Conservation (phyloP, 2,888 invertebrate species). For the Brenthis hecate region DNA sequence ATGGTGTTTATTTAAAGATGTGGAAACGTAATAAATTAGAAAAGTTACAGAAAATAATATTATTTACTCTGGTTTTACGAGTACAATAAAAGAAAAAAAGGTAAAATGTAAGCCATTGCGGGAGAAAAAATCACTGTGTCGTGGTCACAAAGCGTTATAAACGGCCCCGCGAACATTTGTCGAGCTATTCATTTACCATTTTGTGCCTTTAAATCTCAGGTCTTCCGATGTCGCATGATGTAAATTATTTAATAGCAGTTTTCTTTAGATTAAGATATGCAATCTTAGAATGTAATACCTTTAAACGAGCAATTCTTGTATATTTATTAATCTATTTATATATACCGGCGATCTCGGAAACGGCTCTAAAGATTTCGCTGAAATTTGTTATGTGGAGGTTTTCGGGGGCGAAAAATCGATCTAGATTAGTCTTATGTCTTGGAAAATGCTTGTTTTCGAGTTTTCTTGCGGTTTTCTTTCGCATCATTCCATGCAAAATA, state of each 20-base stretch:
- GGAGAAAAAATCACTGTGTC: conserved; percentile 26
- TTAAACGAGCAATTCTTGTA: too few species aligned
- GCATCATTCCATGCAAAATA: too few species aligned
- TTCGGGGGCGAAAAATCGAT: too few species aligned
- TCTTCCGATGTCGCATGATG: conserved; percentile 9
- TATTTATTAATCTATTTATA: too few species aligned
- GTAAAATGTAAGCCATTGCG: conserved; percentile 21
- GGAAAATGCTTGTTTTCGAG: too few species aligned
- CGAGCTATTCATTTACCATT: conserved; percentile 19
- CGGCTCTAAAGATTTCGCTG: too few species aligned
- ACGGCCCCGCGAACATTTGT: conserved; percentile 24
- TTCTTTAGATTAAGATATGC: too few species aligned
- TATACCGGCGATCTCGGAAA: too few species aligned
- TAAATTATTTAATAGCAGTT: neutral
- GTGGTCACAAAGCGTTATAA: conserved; percentile 25
- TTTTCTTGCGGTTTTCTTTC: too few species aligned
- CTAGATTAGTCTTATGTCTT: too few species aligned
- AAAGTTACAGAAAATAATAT: conserved; percentile 1
- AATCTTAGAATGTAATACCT: too few species aligned
- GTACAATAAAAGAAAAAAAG: conserved; percentile 14
- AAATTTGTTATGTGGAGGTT: too few species aligned
- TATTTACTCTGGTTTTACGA: conserved; percentile 18
- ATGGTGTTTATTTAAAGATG: conserved; percentile 2
- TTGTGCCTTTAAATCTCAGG: conserved; percentile 22
- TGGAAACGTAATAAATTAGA: conserved; percentile 6